Base-by-base conservation (phyloP, 2,113 vertebrate species). In the Elephantulus edwardii region DNA sequence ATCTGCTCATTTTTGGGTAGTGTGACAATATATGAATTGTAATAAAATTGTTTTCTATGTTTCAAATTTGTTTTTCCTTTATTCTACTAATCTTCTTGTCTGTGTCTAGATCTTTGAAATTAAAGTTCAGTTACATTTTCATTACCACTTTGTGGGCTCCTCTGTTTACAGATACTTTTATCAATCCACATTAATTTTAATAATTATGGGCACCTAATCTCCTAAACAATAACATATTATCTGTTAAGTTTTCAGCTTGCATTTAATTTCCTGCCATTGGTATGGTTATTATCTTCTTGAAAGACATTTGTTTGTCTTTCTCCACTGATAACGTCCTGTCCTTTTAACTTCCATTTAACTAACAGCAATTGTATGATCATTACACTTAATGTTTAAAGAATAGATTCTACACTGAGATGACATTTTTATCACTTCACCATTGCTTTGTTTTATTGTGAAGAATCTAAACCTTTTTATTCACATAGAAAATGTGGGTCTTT, bases 1-100 rank as follows among this genome's bases (percentile, higher is more conserved):
- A 91, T 92, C 93, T 93, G 88, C 83, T 96, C 86, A 96, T 96
- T 97, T 97, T 97, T 97, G 97, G 97, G 94, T 83, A 92, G 95
- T 96, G 90, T 93, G 88, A 95, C 52, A 10, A 96, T 44, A n/a
- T 83, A 91, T 83, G 88, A 70, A 92, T 56, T 58, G 26, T 50
- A n/a, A 24, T 8, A 42, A 75, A 82, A 50, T 46, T 6, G 10
- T 20, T 2, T 64, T 42, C 16, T 38, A 54, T 46, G 0, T 46
- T 89, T 80, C 46, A 33, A 2, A 64, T 64, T 54, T 19, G 40
- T 46, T 74, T 48, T 62, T 66, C 5, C 33, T 78, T 72, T 48
- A 5, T 74, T 89, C 10, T 40, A 13, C 5, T 79, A 42, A 40
- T 42, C 42, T 68, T 42, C 12, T 16, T 6, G 38, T 40, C 48